Percentiles rank a stretch among this genome's conserved stretches.
These are phyloP conservation scores for Caenorhabditis becei DNA, from an alignment of 2,888 invertebrate genomes.

Conservation along the genomic window DNA sequence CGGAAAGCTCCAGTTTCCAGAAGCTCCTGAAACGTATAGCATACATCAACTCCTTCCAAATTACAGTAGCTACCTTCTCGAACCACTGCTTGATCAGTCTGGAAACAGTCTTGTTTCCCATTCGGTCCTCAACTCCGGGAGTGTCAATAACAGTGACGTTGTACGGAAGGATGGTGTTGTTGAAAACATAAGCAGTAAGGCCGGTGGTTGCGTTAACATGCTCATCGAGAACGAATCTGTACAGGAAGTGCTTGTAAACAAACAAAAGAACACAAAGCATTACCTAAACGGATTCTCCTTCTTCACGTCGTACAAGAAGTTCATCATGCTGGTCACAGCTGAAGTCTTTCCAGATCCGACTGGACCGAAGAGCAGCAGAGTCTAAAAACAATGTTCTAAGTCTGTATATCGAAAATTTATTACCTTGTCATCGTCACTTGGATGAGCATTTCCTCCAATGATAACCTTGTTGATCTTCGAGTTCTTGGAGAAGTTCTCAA, in stretches of 20 bases:
- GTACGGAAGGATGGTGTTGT: constrained; percentile 76
- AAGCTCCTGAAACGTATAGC: constrained; percentile 66
- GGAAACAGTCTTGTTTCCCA: constrained; percentile 72
- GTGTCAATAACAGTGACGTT: constrained; percentile 77
- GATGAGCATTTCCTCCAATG: constrained; percentile 73
- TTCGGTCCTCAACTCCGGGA: constrained; percentile 74
- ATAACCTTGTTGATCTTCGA: constrained; percentile 71
- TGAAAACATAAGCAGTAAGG: constrained; percentile 76
- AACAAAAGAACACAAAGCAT: not conserved
- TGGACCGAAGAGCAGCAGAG: constrained; percentile 77
- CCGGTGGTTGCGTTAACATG: constrained; percentile 64
- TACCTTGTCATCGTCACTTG: constrained; percentile 75
- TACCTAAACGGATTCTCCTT: constrained; percentile 75
- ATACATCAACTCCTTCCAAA: too few relatives aligned
- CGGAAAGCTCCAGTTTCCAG: constrained; percentile 73
- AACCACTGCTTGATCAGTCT: constrained; percentile 75
- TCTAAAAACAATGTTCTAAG: constrained; percentile 30
- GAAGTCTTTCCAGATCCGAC: constrained; percentile 75
- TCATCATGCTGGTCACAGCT: constrained; percentile 72
- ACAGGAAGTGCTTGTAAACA: not conserved
- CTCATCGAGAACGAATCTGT: constrained; percentile 69
- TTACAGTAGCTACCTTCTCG: constrained; percentile 61
- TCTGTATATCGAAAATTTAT: not conserved
- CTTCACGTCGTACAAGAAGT: constrained; percentile 77
- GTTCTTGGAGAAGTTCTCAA: constrained; percentile 66